Evolutionary conservation across 2,797 vertebrate genomes (phyloP).

Genomic region (Nasua narica): DNA sequence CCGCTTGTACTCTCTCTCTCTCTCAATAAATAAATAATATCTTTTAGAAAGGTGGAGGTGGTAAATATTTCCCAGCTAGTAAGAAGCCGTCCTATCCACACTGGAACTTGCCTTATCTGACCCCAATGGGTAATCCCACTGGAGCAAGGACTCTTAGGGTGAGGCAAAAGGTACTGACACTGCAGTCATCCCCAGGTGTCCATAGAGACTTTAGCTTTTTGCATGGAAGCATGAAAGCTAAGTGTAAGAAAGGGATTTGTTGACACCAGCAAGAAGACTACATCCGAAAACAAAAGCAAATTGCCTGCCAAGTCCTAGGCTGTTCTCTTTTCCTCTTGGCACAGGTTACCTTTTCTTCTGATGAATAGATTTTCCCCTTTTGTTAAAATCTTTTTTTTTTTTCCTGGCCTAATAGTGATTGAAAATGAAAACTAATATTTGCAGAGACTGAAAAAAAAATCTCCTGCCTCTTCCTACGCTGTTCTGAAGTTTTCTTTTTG

Average conservation of each 20-base stretch:
- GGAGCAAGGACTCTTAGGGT: not conserved
- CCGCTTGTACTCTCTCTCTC: not conserved
- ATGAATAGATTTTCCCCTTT: constrained; percentile 46
- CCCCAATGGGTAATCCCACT: not conserved
- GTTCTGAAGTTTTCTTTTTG: constrained; percentile 62
- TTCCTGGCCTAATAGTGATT: constrained; percentile 1
- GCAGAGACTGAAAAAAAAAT: constrained; percentile 17
- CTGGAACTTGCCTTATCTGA: not conserved
- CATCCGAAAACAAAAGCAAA: constrained; percentile 58
- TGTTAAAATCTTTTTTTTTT: not conserved
- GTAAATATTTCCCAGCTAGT: constrained; percentile 10
- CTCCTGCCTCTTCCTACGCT: not conserved
- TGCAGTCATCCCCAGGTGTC: not conserved
- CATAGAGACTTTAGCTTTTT: not conserved
- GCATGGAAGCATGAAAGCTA: not conserved
- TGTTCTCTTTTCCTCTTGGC: constrained; percentile 58
- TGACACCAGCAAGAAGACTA: constrained; percentile 42
- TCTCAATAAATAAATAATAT: not conserved
- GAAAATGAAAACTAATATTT: constrained; percentile 58
- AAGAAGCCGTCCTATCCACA: not conserved
- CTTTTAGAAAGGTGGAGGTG: not conserved
- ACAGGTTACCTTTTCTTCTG: constrained; percentile 46
- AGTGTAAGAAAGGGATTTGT: constrained; percentile 30
- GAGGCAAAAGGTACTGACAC: not conserved
- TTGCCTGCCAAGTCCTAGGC: not conserved